Evolutionary conservation across 2,797 vertebrate species (phyloP).

Genomic region (Merluccius polli): DNA sequence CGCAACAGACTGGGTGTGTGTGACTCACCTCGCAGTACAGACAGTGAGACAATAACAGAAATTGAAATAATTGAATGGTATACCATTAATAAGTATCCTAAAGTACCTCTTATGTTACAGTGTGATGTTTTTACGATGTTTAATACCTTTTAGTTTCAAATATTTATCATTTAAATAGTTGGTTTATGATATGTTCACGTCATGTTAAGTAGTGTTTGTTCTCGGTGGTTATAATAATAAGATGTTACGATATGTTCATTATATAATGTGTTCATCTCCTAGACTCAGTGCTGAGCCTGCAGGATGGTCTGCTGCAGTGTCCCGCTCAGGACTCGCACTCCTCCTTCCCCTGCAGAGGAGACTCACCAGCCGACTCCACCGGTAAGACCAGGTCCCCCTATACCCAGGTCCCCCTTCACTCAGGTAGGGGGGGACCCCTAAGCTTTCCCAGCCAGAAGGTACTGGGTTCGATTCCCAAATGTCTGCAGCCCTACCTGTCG

Average conservation of each 20-base stretch:
- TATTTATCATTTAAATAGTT: neutral
- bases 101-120: neutral
- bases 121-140: neutral
- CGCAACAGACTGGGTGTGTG: too few species aligned
- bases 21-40: too few species aligned
- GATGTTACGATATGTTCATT: neutral
- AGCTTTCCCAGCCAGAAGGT: too few species aligned
- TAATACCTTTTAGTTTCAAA: neutral
- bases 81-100: too few species aligned
- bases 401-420: neutral
- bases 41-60: too few species aligned
- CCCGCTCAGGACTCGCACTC: slow-evolving; percentile 72
- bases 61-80: too few species aligned
- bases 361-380: slow-evolving; percentile 65
- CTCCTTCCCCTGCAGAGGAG: slow-evolving; percentile 63
- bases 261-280: slow-evolving; percentile 25
- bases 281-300: slow-evolving; percentile 87
- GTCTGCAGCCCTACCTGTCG: too few species aligned
- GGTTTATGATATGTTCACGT: neutral
- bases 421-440: neutral
- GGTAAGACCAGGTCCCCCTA: slow-evolving; percentile 65
- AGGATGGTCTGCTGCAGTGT: slow-evolving; percentile 75
- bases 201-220: neutral
- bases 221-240: neutral
- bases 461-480: too few species aligned